Evolutionary conservation across 2,113 vertebrate species (phyloP).

Genomic region (Oncorhynchus tshawytscha): DNA sequence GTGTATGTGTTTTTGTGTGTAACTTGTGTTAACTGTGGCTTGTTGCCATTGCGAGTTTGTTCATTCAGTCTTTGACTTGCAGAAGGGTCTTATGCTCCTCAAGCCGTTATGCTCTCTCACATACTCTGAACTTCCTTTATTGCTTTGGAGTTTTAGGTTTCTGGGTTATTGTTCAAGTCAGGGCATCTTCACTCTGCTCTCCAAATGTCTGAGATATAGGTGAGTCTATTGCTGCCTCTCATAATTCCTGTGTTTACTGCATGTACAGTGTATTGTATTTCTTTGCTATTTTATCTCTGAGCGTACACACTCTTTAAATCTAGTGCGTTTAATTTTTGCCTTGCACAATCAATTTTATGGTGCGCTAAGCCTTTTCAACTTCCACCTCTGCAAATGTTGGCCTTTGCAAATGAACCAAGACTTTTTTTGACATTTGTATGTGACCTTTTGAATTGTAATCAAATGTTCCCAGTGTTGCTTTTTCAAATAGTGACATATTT

Average conservation of each 20-base stretch:
- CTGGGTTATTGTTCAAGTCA: background rate
- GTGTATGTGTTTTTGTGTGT: constrained; percentile 7
- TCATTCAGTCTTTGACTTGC: background rate
- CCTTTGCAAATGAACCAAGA: background rate
- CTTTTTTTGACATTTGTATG: background rate
- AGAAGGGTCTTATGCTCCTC: background rate
- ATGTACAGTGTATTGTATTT: background rate
- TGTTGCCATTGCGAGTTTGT: background rate
- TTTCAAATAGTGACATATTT: background rate
- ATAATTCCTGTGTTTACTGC: background rate
- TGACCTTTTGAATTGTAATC: background rate
- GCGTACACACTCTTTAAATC: background rate
- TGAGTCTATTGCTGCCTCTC: constrained; percentile 30
- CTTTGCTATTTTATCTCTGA: background rate
- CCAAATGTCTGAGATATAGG: constrained; percentile 14
- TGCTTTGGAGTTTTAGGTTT: background rate
- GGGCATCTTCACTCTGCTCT: background rate
- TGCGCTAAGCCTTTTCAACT: background rate
- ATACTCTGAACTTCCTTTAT: background rate
- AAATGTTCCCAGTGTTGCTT: background rate
- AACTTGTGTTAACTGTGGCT: background rate
- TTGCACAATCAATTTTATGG: background rate
- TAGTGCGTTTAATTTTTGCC: background rate
- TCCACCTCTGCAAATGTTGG: no score
- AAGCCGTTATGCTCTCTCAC: background rate